Evolutionary conservation across 1,140 invertebrate genomes (phyloP).

Genomic region (Ctenoplectra terminalis): DNA sequence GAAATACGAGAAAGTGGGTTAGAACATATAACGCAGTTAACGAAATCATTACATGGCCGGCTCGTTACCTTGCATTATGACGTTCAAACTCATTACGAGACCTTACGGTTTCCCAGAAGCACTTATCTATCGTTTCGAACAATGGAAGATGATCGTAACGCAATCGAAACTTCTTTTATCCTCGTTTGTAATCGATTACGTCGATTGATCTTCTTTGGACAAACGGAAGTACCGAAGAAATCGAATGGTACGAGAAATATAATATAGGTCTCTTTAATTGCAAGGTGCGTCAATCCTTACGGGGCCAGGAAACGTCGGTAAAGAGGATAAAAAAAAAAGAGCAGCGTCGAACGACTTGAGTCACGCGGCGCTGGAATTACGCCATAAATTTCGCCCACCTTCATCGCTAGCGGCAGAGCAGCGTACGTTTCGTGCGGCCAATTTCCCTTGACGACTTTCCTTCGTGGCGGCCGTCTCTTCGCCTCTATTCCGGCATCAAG

Average conservation of each 20-base stretch:
- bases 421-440: slow-evolving; percentile 52
- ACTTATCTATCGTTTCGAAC: background rate
- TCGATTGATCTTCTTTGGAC: rapidly evolving
- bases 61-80: background rate
- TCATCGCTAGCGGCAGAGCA: slow-evolving; percentile 28
- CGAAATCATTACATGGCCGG: slow-evolving; percentile 8
- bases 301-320: background rate
- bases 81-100: background rate
- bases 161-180: background rate
- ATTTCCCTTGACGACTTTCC: slow-evolving; percentile 72
- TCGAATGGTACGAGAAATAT: background rate
- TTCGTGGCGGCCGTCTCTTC: slow-evolving; percentile 42
- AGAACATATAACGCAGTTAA: background rate
- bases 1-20: slow-evolving; percentile 18
- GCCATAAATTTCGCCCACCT: slow-evolving; percentile 61
- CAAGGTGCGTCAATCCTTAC: background rate
- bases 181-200: background rate
- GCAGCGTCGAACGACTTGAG: background rate
- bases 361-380: slow-evolving; percentile 54
- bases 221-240: background rate
- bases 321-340: background rate
- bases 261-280: slow-evolving; percentile 2
- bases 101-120: background rate
- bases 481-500: slow-evolving; percentile 50
- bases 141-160: background rate